Evolutionary conservation across 2,113 vertebrate genomes (phyloP).

Genomic region (Ctenomys sociabilis): DNA sequence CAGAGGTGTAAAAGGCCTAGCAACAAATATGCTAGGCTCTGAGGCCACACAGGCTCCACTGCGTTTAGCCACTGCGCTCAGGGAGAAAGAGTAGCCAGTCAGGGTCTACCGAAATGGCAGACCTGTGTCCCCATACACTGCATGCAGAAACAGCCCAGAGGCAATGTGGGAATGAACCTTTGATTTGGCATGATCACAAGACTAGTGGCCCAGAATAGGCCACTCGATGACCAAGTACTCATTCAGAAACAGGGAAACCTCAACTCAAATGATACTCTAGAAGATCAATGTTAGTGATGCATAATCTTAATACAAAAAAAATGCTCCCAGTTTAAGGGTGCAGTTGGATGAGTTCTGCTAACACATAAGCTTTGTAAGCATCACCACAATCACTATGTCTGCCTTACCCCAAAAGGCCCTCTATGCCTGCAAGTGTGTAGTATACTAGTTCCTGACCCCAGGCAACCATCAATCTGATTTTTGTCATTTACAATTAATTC

Average conservation of each 20-base stretch:
- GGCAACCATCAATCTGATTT: conserved; percentile 4
- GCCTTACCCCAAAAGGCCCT: background rate
- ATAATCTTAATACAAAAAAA: conserved; percentile 8
- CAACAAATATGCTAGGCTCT: background rate
- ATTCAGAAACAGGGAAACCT: background rate
- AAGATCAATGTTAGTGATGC: background rate
- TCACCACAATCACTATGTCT: background rate
- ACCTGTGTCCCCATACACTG: background rate
- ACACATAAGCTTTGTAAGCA: background rate
- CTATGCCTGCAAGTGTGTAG: background rate
- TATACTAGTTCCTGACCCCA: background rate
- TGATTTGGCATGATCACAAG: background rate
- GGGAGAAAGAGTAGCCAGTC: background rate
- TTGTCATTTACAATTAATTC: background rate
- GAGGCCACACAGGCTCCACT: background rate
- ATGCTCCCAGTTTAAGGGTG: background rate
- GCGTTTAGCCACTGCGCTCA: background rate
- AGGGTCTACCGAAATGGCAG: background rate
- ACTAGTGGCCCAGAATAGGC: background rate
- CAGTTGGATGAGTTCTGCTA: background rate
- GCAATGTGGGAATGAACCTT: background rate
- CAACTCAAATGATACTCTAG: background rate
- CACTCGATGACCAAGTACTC: background rate
- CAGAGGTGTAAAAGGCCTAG: background rate
- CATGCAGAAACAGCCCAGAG: background rate